These are phyloP conservation scores for Huso huso DNA, from an alignment of 2,797 vertebrate species.

Conservation along the genomic window DNA sequence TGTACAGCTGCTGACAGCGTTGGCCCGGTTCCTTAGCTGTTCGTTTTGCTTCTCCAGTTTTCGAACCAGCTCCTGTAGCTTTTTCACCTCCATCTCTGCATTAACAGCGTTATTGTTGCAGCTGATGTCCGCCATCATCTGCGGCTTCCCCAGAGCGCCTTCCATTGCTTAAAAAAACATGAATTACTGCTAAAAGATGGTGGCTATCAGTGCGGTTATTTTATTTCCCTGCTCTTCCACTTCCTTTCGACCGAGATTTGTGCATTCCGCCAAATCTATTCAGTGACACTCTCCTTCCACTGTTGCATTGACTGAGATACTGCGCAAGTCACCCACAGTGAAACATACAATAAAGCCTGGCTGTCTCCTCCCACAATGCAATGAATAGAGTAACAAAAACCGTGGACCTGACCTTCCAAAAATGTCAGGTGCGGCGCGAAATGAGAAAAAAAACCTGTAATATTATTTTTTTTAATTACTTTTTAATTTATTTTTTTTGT, in stretches of 20 bases:
- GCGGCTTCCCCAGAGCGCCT: constrained; percentile 64
- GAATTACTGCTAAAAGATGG: constrained; percentile 27
- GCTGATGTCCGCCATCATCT: constrained; percentile 81
- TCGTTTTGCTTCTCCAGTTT: constrained; percentile 91
- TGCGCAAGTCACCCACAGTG: constrained; percentile 17
- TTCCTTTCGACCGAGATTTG: constrained; percentile 31
- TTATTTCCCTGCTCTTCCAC: constrained; percentile 30
- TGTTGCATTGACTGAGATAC: constrained; percentile 28
- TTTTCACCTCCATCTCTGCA: constrained; percentile 91
- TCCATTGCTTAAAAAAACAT: constrained; percentile 53
- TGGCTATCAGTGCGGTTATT: constrained; percentile 18
- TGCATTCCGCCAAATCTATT: constrained; percentile 3
- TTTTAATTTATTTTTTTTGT: too few relatives aligned
- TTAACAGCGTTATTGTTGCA: constrained; percentile 65
- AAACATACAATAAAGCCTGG: constrained; percentile 1
- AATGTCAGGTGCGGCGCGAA: constrained; percentile 13
- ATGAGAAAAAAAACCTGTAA: too few relatives aligned
- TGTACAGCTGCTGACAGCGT: constrained; percentile 61
- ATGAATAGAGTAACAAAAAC: constrained; percentile 16
- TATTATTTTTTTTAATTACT: too few relatives aligned
- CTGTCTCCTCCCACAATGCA: constrained; percentile 30
- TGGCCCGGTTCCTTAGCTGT: constrained; percentile 79
- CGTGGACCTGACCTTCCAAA: background rate
- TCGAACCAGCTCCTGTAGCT: constrained; percentile 90
- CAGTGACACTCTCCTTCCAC: constrained; percentile 18